A percentile compares a stretch with the other conserved stretches of the same genome.
Evolutionary conservation across 2,113 vertebrate species (phyloP).

Genomic region (Oxygymnocypris stewartii): DNA sequence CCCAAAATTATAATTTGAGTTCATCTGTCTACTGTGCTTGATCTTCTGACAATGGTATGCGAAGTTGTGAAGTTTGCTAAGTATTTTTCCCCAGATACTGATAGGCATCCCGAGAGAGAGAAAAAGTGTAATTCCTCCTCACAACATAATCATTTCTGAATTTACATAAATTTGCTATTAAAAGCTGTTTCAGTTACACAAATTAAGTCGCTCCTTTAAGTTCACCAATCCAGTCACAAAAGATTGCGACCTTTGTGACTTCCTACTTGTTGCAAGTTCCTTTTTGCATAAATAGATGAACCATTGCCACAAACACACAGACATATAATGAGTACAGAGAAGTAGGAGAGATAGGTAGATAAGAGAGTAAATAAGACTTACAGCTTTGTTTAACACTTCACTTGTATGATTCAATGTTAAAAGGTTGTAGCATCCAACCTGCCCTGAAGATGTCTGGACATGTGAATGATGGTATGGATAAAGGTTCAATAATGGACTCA

Average conservation of each 20-base stretch:
- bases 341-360: neutral
- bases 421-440: neutral
- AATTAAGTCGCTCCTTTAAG: neutral
- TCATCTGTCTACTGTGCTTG: neutral
- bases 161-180: neutral
- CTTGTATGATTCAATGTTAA: neutral
- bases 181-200: neutral
- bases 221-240: neutral
- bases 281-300: neutral
- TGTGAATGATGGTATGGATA: neutral
- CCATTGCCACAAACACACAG: neutral
- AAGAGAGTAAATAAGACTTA: neutral
- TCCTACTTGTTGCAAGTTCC: neutral
- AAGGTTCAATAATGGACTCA: neutral
- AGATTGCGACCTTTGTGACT: neutral
- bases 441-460: neutral
- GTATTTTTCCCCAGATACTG: neutral
- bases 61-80: neutral
- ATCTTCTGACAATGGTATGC: neutral
- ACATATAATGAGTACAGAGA: neutral
- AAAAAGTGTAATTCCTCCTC: neutral
- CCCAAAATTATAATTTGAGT: slow-evolving; percentile 5
- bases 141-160: neutral
- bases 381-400: neutral
- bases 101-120: neutral